A percentile compares a stretch with the other conserved stretches of the same genome.
Evolutionary conservation across 2,888 invertebrate genomes (phyloP).

Genomic region (Aporophyla nigra): DNA sequence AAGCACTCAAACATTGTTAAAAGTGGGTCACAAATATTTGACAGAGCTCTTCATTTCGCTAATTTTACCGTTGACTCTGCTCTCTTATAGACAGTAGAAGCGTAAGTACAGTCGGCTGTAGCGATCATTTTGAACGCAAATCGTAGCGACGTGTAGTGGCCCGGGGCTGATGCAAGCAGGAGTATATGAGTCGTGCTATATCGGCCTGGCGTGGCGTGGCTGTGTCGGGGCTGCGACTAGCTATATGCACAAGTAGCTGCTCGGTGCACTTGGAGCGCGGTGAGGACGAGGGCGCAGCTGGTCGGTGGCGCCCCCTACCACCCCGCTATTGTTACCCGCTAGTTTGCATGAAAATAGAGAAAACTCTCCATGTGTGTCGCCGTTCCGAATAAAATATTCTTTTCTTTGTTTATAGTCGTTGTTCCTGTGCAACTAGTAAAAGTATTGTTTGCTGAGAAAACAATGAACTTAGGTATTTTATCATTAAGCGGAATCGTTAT

Average conservation of each 20-base stretch:
- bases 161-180: neutral
- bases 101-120: conserved; percentile 1
- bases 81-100: conserved; percentile 32
- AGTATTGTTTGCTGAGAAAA: conserved; percentile 82
- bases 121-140: conserved; percentile 2
- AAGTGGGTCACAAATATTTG: conserved; percentile 68
- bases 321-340: conserved; percentile 84
- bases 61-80: conserved; percentile 66
- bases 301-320: conserved; percentile 72
- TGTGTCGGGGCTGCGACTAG: conserved; percentile 20
- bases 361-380: conserved; percentile 87
- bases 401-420: conserved; percentile 84
- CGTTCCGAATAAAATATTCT: conserved; percentile 87
- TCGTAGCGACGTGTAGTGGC: neutral
- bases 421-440: conserved; percentile 84
- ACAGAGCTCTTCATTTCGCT: conserved; percentile 61
- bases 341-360: conserved; percentile 88
- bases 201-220: conserved; percentile 6
- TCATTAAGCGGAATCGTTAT: conserved; percentile 70
- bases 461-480: conserved; percentile 79
- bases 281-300: conserved; percentile 80
- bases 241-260: conserved; percentile 44
- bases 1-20: conserved; percentile 55
- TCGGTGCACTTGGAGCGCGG: conserved; percentile 81
- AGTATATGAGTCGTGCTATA: conserved; percentile 22